Percentiles rank a stretch among this genome's conserved stretches.
These are phyloP conservation scores for Hucho hucho DNA, from an alignment of 2,113 vertebrate species.

Conservation along the genomic window DNA sequence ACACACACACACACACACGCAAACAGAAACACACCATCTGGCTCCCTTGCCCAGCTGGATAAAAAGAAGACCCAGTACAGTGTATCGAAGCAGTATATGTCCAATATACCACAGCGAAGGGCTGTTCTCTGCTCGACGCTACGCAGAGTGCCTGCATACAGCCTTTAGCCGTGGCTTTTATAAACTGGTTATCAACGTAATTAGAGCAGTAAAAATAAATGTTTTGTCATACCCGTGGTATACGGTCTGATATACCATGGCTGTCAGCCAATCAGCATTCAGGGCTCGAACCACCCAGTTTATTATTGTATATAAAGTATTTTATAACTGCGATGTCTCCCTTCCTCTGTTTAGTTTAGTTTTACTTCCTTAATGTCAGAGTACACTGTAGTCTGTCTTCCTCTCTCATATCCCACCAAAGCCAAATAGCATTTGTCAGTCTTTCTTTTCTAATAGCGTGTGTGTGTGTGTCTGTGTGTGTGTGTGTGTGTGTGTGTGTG, in stretches of 20 bases:
- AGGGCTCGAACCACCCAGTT: too few relatives aligned
- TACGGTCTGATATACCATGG: too few relatives aligned
- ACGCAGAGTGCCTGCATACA: too few relatives aligned
- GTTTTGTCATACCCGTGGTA: too few relatives aligned
- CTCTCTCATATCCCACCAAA: neutral
- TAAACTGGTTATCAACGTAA: too few relatives aligned
- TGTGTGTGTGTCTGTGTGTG: constrained; percentile 33
- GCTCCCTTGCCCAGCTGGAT: neutral
- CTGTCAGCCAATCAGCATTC: too few relatives aligned
- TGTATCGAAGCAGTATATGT: too few relatives aligned
- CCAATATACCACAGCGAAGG: too few relatives aligned
- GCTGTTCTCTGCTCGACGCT: too few relatives aligned
- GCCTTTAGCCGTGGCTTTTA: too few relatives aligned
- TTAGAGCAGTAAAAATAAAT: too few relatives aligned
- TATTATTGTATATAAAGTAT: too few relatives aligned
- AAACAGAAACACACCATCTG: neutral
- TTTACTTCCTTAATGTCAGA: constrained; percentile 27
- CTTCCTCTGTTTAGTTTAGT: neutral
- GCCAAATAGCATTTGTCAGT: neutral
- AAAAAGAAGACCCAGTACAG: neutral
- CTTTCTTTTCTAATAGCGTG: constrained; percentile 57
- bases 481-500: constrained; percentile 1
- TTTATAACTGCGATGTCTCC: constrained; percentile 37
- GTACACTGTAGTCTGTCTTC: neutral
- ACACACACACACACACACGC: neutral